Conservation (phyloP, 2,888 invertebrate species). For the Poecilobothrus nobilitatus region DNA sequence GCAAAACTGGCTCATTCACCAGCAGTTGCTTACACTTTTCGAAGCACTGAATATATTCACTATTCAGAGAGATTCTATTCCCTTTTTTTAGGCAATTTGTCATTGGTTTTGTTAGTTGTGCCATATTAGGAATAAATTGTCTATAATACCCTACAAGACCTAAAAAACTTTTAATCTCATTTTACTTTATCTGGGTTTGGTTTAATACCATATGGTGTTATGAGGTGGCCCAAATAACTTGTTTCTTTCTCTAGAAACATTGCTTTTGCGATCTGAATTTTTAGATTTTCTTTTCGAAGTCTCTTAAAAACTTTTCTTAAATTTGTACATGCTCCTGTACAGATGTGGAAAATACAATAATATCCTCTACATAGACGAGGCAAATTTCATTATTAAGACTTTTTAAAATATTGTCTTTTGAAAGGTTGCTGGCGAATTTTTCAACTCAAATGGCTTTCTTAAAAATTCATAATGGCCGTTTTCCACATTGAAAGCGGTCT, state of each 20-base stretch:
- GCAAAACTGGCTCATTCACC: too few species aligned
- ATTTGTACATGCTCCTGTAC: slow-evolving; percentile 13
- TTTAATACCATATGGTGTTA: neutral
- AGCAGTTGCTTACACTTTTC: too few species aligned
- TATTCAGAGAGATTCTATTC: too few species aligned
- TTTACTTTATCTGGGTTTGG: neutral
- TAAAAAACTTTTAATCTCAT: too few species aligned
- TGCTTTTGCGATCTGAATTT: neutral
- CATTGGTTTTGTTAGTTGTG: too few species aligned
- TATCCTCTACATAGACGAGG: slow-evolving; percentile 24
- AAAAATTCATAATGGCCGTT: slow-evolving; percentile 23
- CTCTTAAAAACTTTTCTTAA: slow-evolving; percentile 11
- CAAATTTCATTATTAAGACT: slow-evolving; percentile 24
- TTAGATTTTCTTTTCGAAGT: neutral
- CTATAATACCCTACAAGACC: too few species aligned
- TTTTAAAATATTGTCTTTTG: slow-evolving; percentile 25
- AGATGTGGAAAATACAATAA: slow-evolving; percentile 15
- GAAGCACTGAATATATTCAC: too few species aligned
- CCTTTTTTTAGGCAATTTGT: too few species aligned
- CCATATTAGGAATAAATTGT: too few species aligned
- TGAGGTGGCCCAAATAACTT: neutral
- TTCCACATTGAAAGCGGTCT: slow-evolving; percentile 24
- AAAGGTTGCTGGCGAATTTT: slow-evolving; percentile 22
- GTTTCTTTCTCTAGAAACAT: neutral
- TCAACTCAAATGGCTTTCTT: slow-evolving; percentile 24